A percentile compares a stretch with the other conserved stretches of the same genome.
Evolutionary conservation across 1,140 invertebrate genomes (phyloP).

Genomic region (Drosophila insularis): DNA sequence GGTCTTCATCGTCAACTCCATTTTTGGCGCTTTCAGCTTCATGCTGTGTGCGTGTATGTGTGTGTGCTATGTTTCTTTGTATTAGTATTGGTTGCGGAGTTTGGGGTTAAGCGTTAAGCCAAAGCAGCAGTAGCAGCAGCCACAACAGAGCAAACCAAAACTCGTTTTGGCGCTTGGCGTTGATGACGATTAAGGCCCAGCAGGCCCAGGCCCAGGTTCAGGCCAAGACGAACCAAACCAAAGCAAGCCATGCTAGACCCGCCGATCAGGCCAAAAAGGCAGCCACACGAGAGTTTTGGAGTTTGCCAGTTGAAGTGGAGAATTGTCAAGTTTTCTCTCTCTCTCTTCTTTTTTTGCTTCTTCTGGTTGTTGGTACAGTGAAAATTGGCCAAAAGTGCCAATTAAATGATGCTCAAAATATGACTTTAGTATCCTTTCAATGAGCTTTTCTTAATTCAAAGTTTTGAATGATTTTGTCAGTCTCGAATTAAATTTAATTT

Average conservation of each 20-base stretch:
- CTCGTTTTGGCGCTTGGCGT: background rate
- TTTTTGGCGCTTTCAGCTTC: slow-evolving; percentile 41
- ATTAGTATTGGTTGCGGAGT: background rate
- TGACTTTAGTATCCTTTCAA: too few species aligned
- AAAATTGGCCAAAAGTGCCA: background rate
- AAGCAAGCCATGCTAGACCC: background rate
- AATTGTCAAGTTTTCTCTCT: background rate
- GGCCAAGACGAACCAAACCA: background rate
- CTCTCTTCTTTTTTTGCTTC: background rate
- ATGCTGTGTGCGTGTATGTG: slow-evolving; percentile 21
- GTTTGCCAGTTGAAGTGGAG: background rate
- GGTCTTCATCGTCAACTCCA: slow-evolving; percentile 41
- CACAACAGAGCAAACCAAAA: slow-evolving; percentile 10
- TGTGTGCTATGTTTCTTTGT: background rate
- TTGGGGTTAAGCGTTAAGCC: slow-evolving; percentile 13
- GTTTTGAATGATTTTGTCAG: too few species aligned
- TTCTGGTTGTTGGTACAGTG: background rate
- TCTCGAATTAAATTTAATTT: too few species aligned
- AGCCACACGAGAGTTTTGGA: background rate
- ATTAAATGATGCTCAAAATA: too few species aligned
- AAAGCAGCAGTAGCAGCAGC: slow-evolving; percentile 1
- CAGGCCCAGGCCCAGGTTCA: background rate
- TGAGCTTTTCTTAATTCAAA: too few species aligned
- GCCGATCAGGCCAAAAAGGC: slow-evolving; percentile 8
- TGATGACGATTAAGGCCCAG: background rate